Evolutionary conservation across 2,797 vertebrate genomes (phyloP).

Genomic region (Micrastur ruficollis): DNA sequence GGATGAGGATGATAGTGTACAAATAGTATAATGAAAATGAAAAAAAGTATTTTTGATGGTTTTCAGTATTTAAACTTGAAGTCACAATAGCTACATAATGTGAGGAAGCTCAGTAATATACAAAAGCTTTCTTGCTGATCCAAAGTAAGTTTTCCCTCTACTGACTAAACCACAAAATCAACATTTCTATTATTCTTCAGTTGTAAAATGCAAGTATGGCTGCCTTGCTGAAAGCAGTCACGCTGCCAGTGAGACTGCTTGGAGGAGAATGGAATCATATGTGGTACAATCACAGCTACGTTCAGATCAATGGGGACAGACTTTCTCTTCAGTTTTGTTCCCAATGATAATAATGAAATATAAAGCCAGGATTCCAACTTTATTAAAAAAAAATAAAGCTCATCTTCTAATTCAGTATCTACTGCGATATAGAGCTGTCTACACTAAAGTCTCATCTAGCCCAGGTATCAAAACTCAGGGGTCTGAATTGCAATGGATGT

Average conservation of each 20-base stretch:
- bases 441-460: not conserved
- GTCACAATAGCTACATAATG: not conserved
- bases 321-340: not conserved
- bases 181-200: not conserved
- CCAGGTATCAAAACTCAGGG: not conserved
- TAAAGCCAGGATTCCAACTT: not conserved
- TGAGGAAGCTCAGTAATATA: not conserved
- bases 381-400: not conserved
- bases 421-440: not conserved
- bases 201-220: not conserved
- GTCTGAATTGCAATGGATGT: not conserved
- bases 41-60: not conserved
- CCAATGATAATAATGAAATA: not conserved
- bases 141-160: not conserved
- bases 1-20: not conserved
- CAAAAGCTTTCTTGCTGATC: not conserved
- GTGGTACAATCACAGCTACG: rapidly evolving
- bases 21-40: not conserved
- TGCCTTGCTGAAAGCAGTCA: not conserved
- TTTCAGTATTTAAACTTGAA: not conserved
- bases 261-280: not conserved
- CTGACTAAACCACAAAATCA: not conserved
- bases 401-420: not conserved
- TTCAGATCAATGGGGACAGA: not conserved
- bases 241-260: not conserved